Evolutionary conservation across 2,113 vertebrate genomes (phyloP).

Genomic region (Prunella himalayana): DNA sequence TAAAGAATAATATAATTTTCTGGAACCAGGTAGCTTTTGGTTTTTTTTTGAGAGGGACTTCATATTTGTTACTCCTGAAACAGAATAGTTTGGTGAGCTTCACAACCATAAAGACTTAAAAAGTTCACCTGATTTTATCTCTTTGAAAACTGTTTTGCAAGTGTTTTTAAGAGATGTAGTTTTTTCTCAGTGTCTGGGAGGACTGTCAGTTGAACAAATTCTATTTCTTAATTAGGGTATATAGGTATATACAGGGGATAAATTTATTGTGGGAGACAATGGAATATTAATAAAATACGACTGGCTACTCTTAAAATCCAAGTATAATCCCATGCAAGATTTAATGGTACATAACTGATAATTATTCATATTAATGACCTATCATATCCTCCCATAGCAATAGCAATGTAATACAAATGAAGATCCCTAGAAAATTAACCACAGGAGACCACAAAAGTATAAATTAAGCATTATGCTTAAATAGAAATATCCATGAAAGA

Average conservation of each 20-base stretch:
- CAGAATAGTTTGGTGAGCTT: neutral
- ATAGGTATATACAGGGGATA: neutral
- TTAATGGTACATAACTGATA: neutral
- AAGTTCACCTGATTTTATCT: neutral
- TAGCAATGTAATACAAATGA: neutral
- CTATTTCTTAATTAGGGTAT: neutral
- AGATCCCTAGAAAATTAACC: neutral
- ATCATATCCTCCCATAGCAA: neutral
- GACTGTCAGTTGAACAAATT: neutral
- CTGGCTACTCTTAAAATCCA: neutral
- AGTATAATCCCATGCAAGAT: neutral
- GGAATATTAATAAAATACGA: neutral
- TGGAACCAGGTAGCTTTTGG: neutral
- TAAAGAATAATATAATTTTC: neutral
- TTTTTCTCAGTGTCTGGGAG: neutral
- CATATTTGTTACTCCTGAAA: neutral
- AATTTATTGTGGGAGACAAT: neutral
- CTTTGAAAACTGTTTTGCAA: neutral
- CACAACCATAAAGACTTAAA: neutral
- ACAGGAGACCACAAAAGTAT: neutral
- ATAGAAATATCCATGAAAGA: neutral
- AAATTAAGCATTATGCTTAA: neutral
- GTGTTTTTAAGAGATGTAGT: neutral
- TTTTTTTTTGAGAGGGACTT: neutral
- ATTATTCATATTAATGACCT: neutral